phyloP scores from a whole-genome alignment of 2,797 vertebrate genomes.

The Melanotaenia boesemani region DNA sequence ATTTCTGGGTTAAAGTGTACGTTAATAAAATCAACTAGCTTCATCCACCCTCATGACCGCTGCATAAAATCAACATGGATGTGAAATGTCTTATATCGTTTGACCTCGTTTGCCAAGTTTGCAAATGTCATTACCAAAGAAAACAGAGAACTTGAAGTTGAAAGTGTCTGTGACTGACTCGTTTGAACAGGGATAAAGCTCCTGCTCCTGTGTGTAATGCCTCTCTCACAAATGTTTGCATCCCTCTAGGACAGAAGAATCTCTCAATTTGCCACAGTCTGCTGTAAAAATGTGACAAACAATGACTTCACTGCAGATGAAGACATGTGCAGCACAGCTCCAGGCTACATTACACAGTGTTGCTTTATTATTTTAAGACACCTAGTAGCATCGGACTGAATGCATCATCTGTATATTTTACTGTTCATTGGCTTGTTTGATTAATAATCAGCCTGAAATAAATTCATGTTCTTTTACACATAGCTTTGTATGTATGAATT shows the following conservation, averaged over 20 bases:
- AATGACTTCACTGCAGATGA: slow-evolving; percentile 46
- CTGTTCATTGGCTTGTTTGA: slow-evolving; percentile 76
- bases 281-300: slow-evolving; percentile 24
- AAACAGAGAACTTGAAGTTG: slow-evolving; percentile 44
- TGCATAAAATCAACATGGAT: slow-evolving; percentile 37
- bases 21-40: slow-evolving; percentile 63
- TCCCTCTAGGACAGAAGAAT: slow-evolving; percentile 32
- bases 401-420: slow-evolving; percentile 58
- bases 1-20: slow-evolving; percentile 35
- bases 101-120: slow-evolving; percentile 56
- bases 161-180: slow-evolving; percentile 29
- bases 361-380: slow-evolving; percentile 37
- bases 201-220: slow-evolving; percentile 26
- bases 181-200: slow-evolving; percentile 51
- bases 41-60: slow-evolving; percentile 13
- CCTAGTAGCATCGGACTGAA: slow-evolving; percentile 12
- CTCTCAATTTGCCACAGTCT: slow-evolving; percentile 29
- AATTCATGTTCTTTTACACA: slow-evolving; percentile 50
- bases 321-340: slow-evolving; percentile 27
- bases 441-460: slow-evolving; percentile 75
- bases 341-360: slow-evolving; percentile 27
- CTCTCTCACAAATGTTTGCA: slow-evolving; percentile 30
- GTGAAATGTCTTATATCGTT: slow-evolving; percentile 27
- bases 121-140: slow-evolving; percentile 60
- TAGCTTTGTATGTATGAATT: slow-evolving; percentile 75